Evolutionary conservation across 2,113 vertebrate genomes (phyloP).

Genomic region (Sinosuthora webbiana): DNA sequence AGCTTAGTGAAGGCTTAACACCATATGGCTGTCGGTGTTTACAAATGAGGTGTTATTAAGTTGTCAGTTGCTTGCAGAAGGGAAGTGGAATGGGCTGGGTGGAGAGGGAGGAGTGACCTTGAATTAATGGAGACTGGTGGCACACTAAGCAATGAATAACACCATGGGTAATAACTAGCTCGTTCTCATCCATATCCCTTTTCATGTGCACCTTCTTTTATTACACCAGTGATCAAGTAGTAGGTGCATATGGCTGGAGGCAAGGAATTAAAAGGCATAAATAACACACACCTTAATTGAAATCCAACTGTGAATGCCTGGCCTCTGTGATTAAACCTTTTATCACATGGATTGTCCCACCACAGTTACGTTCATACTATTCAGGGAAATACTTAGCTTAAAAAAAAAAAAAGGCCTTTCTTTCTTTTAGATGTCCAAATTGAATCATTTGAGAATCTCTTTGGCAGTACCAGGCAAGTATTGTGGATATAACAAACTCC

Average conservation of each 20-base stretch:
- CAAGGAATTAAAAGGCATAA: constrained; percentile 47
- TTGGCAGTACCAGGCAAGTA: not conserved
- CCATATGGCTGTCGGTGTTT: not conserved
- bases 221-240: not conserved
- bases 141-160: not conserved
- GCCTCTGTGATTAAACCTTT: constrained; percentile 30
- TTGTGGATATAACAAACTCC: not conserved
- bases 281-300: constrained; percentile 35
- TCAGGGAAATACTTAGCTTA: not conserved
- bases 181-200: not conserved
- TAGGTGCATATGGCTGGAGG: not conserved
- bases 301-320: not conserved
- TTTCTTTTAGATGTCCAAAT: not conserved
- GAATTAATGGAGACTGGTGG: not conserved
- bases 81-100: not conserved
- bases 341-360: not conserved
- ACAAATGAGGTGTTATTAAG: not conserved
- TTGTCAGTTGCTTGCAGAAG: not conserved
- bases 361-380: not conserved
- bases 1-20: not conserved
- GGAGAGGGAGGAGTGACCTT: not conserved
- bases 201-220: not conserved
- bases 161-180: not conserved
- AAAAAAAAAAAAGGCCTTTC: not conserved
- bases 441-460: not conserved